Base-by-base conservation (phyloP, 2,113 vertebrate genomes). In the Neolamprologus caudopunctatus region DNA sequence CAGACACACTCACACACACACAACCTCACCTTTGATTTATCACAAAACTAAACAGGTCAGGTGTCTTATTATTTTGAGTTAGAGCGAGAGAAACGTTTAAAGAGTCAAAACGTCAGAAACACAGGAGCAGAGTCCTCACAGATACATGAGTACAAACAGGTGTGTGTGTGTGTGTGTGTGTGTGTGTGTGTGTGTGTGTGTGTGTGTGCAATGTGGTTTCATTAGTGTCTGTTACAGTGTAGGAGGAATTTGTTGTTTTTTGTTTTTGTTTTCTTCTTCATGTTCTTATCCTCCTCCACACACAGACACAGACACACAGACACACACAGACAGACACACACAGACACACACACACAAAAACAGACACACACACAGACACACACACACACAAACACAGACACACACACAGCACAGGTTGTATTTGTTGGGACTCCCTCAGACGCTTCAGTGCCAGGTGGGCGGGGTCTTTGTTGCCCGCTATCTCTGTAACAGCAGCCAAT, bases 271-370 rank as follows among this genome's bases (percentile, higher is more conserved):
- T n/a, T n/a, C n/a, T n/a, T n/a, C n/a, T n/a, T n/a, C n/a, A n/a
- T n/a, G n/a, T n/a, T n/a, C n/a, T n/a, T n/a, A n/a, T n/a, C n/a
- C n/a, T n/a, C n/a, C n/a, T n/a, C n/a, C 4, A 58, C 12, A 4
- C 2, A 7, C 3, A 14, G 9, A 57, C 4, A 57, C 0, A 28
- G 2, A 14, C 1, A 12, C 0, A 24, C 5, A 26, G 1, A 14
- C 6, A 14, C 4, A 8, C 1, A 28, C 4, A 26, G 0, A 26
- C 0, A 8, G 4, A 28, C 2, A 28, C 0, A 26, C 1, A 14
- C 1, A 28, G 21, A 14, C 4, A 8, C 1, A 28, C 4, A 28
- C 1, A 28, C 0, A 8, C 7, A 21, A 21, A 21, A 2, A 21
- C 21, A 21, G 21, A 21, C 21, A 21, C 21, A 21, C 21, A 21